phyloP scores from a whole-genome alignment of 2,888 invertebrate species.

The Petrophora chlorosata region DNA sequence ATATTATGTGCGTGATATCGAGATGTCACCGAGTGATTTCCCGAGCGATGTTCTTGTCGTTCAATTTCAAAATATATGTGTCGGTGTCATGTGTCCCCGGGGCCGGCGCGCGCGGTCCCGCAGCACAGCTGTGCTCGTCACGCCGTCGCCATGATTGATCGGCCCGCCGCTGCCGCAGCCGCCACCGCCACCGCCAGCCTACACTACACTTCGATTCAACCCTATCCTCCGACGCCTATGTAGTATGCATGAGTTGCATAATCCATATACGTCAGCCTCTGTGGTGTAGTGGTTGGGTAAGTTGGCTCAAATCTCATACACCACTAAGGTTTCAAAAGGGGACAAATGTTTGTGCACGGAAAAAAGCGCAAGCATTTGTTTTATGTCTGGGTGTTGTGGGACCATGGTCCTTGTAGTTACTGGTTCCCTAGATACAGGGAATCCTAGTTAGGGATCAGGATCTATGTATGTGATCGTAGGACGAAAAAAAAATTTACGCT shows the following conservation, averaged over 20 bases:
- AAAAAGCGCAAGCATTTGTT: too few relatives aligned
- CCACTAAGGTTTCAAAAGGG: too few relatives aligned
- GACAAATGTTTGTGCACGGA: too few relatives aligned
- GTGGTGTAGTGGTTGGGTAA: too few relatives aligned
- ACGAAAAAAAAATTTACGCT: too few relatives aligned
- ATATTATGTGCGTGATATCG: slow-evolving; percentile 13
- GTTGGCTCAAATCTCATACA: too few relatives aligned
- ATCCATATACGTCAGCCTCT: slow-evolving; percentile 2
- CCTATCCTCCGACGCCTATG: slow-evolving; percentile 13
- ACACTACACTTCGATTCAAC: slow-evolving; percentile 17
- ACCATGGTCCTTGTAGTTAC: too few relatives aligned
- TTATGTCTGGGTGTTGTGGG: too few relatives aligned
- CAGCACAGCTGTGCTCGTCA: slow-evolving; percentile 45
- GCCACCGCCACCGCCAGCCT: slow-evolving; percentile 37
- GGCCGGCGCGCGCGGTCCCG: slow-evolving; percentile 12
- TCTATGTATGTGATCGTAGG: too few relatives aligned
- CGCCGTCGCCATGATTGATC: slow-evolving; percentile 50
- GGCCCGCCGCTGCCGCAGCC: slow-evolving; percentile 37
- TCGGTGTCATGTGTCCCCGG: slow-evolving; percentile 26
- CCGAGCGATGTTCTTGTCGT: slow-evolving; percentile 26
- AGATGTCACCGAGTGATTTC: slow-evolving; percentile 27
- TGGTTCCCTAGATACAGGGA: too few relatives aligned
- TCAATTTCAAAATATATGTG: slow-evolving; percentile 28
- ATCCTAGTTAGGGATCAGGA: too few relatives aligned
- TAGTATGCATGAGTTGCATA: too few relatives aligned